Conservation (phyloP, 2,113 vertebrate genomes). For the pig (Sus scrofa) region DNA sequence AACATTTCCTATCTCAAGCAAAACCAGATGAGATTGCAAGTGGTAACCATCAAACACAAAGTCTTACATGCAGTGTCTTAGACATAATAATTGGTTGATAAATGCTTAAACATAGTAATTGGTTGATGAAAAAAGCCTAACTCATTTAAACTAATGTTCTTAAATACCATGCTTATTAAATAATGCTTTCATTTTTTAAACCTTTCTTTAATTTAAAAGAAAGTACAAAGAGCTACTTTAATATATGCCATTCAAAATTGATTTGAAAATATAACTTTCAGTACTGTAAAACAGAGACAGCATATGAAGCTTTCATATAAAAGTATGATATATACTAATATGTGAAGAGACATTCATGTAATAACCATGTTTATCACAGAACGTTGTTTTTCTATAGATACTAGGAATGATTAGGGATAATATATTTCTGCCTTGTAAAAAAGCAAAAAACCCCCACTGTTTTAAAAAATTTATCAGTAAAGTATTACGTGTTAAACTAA, state of each 20-base stretch:
- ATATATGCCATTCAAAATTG: neutral
- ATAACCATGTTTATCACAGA: constrained; percentile 38
- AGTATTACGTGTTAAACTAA: neutral
- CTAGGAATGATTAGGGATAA: neutral
- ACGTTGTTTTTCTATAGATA: constrained; percentile 21
- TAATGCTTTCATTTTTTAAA: neutral
- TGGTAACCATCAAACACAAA: neutral
- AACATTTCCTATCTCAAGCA: neutral
- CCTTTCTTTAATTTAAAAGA: constrained; percentile 27
- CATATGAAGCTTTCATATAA: neutral
- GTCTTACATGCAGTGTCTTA: neutral
- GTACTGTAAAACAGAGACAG: neutral
- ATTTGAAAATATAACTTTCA: constrained; percentile 3
- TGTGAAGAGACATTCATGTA: constrained; percentile 9
- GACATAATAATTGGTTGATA: neutral
- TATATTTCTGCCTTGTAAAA: constrained; percentile 38
- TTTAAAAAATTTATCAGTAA: neutral
- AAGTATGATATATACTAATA: neutral
- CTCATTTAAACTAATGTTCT: neutral
- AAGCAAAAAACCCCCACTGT: neutral
- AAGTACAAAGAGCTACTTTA: constrained; percentile 4
- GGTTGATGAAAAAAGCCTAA: neutral
- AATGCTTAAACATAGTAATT: neutral
- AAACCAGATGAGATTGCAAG: neutral
- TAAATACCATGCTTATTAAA: neutral